Conservation (phyloP, 2,113 vertebrate species). For the Hippocampus zosterae region DNA sequence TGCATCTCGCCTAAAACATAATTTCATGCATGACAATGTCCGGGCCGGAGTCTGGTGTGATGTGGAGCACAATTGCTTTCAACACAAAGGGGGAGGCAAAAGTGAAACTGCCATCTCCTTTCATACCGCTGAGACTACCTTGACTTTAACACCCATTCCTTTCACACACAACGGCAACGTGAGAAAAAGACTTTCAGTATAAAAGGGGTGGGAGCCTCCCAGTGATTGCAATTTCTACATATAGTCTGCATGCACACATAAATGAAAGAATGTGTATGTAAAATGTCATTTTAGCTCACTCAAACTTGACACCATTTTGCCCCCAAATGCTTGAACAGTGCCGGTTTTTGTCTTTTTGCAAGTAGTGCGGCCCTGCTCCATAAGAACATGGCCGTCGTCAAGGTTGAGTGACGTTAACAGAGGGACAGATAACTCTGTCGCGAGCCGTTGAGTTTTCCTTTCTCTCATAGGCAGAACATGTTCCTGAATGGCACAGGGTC, state of each 20-base stretch:
- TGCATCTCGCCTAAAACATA: neutral
- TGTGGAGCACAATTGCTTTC: too few relatives aligned
- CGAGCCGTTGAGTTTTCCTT: constrained; percentile 53
- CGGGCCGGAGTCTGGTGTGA: too few relatives aligned
- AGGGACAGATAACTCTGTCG: constrained; percentile 48
- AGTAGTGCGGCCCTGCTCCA: constrained; percentile 11
- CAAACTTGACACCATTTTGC: constrained; percentile 13
- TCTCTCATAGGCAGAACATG: constrained; percentile 61
- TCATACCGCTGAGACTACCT: too few relatives aligned
- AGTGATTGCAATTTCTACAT: too few relatives aligned
- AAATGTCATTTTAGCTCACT: constrained; percentile 5
- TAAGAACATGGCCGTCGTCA: constrained; percentile 34
- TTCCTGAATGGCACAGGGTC: constrained; percentile 66
- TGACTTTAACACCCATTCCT: too few relatives aligned
- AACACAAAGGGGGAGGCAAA: too few relatives aligned
- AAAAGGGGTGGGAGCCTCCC: too few relatives aligned
- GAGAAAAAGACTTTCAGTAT: too few relatives aligned
- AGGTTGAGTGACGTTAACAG: constrained; percentile 46
- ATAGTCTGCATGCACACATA: neutral
- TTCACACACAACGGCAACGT: too few relatives aligned
- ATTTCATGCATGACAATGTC: too few relatives aligned
- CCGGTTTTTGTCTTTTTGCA: constrained; percentile 16
- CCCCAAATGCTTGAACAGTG: constrained; percentile 17
- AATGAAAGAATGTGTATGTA: neutral
- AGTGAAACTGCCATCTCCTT: too few relatives aligned